These are phyloP conservation scores for Hypsibius dujardini DNA, from an alignment of 1,140 invertebrate genomes.

Conservation along the genomic window DNA sequence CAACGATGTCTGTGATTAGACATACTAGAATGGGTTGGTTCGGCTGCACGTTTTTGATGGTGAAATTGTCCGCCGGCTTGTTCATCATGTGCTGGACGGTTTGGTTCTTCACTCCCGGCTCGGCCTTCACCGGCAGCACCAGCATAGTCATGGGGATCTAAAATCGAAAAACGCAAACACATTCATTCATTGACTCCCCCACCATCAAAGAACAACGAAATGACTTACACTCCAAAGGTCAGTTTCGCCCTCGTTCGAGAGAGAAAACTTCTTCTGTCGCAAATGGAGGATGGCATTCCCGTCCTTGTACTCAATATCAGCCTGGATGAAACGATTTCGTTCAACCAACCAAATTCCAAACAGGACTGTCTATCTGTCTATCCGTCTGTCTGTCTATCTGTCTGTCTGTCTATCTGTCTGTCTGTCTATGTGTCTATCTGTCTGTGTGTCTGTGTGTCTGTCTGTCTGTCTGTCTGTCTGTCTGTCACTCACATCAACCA, in stretches of 20 bases:
- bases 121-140: background rate
- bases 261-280: constrained; percentile 24
- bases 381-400: no score
- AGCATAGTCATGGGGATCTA: background rate
- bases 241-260: background rate
- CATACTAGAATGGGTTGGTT: constrained; percentile 3
- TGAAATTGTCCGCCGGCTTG: constrained; percentile 21
- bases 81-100: constrained; percentile 22
- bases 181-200: no score
- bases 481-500: constrained; percentile 35
- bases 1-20: background rate
- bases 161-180: no score
- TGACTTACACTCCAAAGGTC: background rate
- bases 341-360: constrained; percentile 19
- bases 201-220: no score
- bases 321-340: constrained; percentile 4
- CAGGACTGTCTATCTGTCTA: no score
- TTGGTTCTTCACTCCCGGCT: background rate
- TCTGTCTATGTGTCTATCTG: no score
- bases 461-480: no score
- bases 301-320: constrained; percentile 32
- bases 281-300: constrained; percentile 61
- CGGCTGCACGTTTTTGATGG: background rate
- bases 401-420: no score
- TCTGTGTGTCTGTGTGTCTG: no score